phyloP scores from a whole-genome alignment of 2,888 invertebrate genomes.

The Eutolmus rufibarbis region DNA sequence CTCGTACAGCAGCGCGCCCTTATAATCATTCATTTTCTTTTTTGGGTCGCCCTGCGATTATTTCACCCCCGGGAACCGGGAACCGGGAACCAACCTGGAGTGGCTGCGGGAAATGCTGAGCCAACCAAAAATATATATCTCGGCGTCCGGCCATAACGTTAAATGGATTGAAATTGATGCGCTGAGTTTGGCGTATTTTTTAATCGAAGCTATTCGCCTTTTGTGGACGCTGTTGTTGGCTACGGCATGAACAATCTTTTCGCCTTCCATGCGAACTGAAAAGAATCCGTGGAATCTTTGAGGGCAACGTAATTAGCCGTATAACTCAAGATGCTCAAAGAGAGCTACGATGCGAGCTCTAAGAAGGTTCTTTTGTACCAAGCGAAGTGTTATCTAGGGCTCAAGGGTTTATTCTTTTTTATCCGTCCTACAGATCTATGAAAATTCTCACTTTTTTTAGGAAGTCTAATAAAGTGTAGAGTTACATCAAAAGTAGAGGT shows the following conservation, averaged over 20 bases:
- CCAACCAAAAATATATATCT: neutral
- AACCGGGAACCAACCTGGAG: neutral
- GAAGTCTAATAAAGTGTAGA: neutral
- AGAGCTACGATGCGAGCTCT: neutral
- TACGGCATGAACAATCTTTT: neutral
- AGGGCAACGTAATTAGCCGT: neutral
- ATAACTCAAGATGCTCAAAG: neutral
- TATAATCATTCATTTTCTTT: conserved; percentile 34
- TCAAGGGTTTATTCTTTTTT: neutral
- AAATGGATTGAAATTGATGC: conserved; percentile 35
- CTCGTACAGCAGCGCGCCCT: conserved; percentile 26
- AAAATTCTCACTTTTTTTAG: neutral
- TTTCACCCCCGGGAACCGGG: neutral
- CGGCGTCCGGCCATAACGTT: neutral
- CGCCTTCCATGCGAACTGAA: neutral
- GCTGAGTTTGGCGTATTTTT: conserved; percentile 7
- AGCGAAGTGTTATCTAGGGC: neutral
- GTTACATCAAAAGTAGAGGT: neutral
- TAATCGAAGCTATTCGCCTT: neutral
- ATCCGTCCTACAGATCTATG: neutral
- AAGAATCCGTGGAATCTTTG: neutral
- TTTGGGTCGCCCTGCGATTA: neutral
- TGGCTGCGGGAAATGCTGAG: neutral
- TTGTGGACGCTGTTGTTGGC: neutral
- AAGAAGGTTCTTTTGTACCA: neutral